Evolutionary conservation across 2,797 vertebrate genomes (phyloP), one percentile per base, ranked within the genome.

Genomic region (Tenualosa ilisha): DNA sequence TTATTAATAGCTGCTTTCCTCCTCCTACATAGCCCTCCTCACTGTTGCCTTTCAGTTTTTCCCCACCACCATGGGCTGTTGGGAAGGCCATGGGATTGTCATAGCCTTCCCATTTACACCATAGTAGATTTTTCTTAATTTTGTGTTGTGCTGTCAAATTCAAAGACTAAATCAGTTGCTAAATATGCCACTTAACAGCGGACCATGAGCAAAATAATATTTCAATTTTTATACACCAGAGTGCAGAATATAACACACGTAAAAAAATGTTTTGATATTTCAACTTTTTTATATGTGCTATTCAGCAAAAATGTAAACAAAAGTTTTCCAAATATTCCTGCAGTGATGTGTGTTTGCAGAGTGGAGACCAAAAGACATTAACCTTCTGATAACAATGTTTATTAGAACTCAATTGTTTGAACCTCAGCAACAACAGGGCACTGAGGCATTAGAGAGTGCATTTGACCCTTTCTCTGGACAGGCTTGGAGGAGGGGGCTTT

Each of bases 11-110:
- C 6, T 79, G 15, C 7, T 79, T 79, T 46, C 13, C 15, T 43
- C 17, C 86, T 88, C 37, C 72, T 79, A 22, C 40, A 46, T 43
- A 40, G 37, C 20, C 40, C 17, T 40, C 17, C 13, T 43, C 20
- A 46, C 12, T 79, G 72, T 46, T 46, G 13, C 26, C 65, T 72
- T 72, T 3, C 65, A 72, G 1, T 31, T 31, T 31, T 31, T 31
- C 31, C 1, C 26, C 9, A 3, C 15, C 37, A 75, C 37, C 40
- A 79, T 75, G 31, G 40, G 22, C 37, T 17, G 72, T 6, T 46
- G 40, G 72, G 43, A 17, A 43, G 72, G 17, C 15, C 72, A 4
- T 92, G 93, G 91, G 91, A 89, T 92, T 94, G 91, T 94, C 93
- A 94, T 94, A 94, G 93, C 90, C 81, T 91, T 90, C 15, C 37